Evolutionary conservation across 2,113 vertebrate genomes (phyloP).

Genomic region (Dasyornis broadbenti): DNA sequence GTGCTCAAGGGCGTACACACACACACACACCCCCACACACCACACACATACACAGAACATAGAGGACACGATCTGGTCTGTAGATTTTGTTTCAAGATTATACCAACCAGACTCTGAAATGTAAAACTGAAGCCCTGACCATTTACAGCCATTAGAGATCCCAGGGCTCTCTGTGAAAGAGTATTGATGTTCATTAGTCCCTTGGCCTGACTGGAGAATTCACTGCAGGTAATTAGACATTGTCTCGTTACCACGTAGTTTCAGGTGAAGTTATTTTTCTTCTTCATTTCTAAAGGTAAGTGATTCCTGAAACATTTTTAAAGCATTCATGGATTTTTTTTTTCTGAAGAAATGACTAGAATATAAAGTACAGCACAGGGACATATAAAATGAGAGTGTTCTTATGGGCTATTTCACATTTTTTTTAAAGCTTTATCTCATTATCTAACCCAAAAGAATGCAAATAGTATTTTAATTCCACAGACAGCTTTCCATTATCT

Average conservation of each 20-base stretch:
- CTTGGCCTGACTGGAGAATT: neutral
- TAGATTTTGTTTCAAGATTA: constrained; percentile 54
- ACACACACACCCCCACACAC: neutral
- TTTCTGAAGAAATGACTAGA: neutral
- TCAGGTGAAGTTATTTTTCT: constrained; percentile 29
- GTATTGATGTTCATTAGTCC: constrained; percentile 42
- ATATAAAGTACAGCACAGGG: neutral
- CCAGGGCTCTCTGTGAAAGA: constrained; percentile 11
- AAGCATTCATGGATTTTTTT: neutral
- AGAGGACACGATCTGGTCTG: neutral
- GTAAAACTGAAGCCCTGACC: constrained; percentile 20
- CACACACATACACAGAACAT: neutral
- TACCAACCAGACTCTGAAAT: constrained; percentile 27
- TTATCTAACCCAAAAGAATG: neutral
- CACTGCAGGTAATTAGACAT: constrained; percentile 32
- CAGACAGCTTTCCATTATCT: neutral
- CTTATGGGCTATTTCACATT: neutral
- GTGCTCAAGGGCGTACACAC: neutral
- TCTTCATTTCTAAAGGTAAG: neutral
- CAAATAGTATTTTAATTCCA: neutral
- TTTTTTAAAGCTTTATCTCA: neutral
- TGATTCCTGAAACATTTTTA: neutral
- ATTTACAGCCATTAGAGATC: constrained; percentile 47
- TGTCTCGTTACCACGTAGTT: neutral
- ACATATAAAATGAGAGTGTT: neutral